phyloP scores from a whole-genome alignment of 2,113 vertebrate genomes.

The Melanerpes aurifrons region DNA sequence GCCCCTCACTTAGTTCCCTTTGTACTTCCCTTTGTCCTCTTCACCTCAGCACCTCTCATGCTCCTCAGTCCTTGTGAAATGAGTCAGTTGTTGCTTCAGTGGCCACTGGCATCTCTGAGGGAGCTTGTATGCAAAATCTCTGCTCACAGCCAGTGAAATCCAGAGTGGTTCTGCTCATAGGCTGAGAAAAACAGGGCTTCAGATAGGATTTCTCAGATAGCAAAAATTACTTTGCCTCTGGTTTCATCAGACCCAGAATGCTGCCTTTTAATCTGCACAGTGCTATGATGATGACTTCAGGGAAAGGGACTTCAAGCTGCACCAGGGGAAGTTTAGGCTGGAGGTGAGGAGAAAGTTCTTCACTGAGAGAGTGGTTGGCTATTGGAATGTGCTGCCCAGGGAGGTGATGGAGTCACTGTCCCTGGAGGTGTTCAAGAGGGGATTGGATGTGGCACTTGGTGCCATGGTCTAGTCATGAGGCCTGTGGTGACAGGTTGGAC shows the following conservation, averaged over 20 bases:
- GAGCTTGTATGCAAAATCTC: conserved; percentile 64
- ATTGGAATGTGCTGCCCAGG: too few relatives aligned
- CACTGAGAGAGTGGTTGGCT: too few relatives aligned
- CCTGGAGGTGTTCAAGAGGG: too few relatives aligned
- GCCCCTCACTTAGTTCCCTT: background rate
- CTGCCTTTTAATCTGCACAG: conserved; percentile 25
- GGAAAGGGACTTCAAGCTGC: too few relatives aligned
- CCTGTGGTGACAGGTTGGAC: too few relatives aligned
- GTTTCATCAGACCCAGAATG: conserved; percentile 41
- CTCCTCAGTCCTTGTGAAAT: conserved; percentile 61
- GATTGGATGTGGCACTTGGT: too few relatives aligned
- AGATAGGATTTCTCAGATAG: conserved; percentile 50
- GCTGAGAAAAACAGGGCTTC: conserved; percentile 28
- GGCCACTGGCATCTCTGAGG: conserved; percentile 48
- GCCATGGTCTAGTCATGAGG: too few relatives aligned
- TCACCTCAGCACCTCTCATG: conserved; percentile 53
- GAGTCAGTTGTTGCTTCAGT: conserved; percentile 67
- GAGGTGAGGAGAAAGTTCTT: too few relatives aligned
- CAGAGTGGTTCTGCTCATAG: background rate
- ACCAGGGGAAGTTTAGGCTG: too few relatives aligned
- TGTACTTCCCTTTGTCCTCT: conserved; percentile 15
- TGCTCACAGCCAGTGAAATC: conserved; percentile 37
- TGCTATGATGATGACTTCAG: background rate
- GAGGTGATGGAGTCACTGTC: too few relatives aligned
- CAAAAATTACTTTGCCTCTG: conserved; percentile 61